Evolutionary conservation across 2,797 vertebrate species (phyloP).

Genomic region (Danio jaintianensis): DNA sequence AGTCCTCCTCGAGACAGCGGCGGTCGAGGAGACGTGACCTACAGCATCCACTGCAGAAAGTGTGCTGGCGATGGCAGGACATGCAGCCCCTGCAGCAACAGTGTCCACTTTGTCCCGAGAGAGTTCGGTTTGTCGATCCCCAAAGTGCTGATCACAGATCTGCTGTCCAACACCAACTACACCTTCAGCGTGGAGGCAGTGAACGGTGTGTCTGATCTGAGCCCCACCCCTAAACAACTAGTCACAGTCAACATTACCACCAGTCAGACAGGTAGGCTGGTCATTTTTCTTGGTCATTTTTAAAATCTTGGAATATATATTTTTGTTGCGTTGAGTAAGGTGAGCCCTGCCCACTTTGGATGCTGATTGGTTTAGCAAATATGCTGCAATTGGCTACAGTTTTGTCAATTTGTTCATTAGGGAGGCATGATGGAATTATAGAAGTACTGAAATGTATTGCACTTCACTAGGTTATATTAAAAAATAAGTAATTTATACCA

Average conservation of each 20-base stretch:
- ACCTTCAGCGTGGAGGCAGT: conserved; percentile 83
- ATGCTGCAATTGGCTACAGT: no score
- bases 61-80: conserved; percentile 75
- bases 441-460: no score
- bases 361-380: background rate
- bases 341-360: background rate
- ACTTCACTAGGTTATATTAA: no score
- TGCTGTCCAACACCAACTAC: conserved; percentile 85
- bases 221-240: conserved; percentile 73
- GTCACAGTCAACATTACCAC: conserved; percentile 83
- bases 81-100: conserved; percentile 79
- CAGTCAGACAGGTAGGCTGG: conserved; percentile 81
- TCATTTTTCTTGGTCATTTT: background rate
- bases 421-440: no score
- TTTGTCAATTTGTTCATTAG: no score
- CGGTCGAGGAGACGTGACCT: conserved; percentile 80
- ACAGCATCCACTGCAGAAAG: conserved; percentile 82
- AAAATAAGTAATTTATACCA: no score
- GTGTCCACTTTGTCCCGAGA: conserved; percentile 81
- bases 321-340: background rate
- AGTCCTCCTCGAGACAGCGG: conserved; percentile 79
- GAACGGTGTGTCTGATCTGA: conserved; percentile 82
- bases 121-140: conserved; percentile 79
- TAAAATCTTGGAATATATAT: background rate
- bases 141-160: conserved; percentile 78